A percentile compares a stretch with the other conserved stretches of the same genome.
Conservation (phyloP, 1,140 invertebrate genomes). For the Nylanderia fulva region DNA sequence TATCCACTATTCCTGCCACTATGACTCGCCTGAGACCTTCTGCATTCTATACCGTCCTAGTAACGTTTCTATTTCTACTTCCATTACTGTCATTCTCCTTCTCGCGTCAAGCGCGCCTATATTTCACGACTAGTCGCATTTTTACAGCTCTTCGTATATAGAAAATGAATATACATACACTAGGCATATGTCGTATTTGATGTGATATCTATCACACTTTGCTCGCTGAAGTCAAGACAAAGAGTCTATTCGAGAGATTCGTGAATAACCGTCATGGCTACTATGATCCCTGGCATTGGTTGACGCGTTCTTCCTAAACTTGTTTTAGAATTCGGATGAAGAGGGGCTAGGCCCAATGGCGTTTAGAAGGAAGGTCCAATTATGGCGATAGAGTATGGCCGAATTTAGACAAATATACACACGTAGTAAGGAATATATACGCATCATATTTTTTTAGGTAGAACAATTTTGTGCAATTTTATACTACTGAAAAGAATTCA, state of each 20-base stretch:
- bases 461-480: too few species aligned
- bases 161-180: neutral
- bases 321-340: slow-evolving; percentile 25
- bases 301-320: slow-evolving; percentile 8
- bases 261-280: neutral
- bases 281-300: slow-evolving; percentile 20
- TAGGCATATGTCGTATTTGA: neutral
- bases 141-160: slow-evolving; percentile 8
- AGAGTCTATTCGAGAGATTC: neutral
- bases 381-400: slow-evolving; percentile 2
- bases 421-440: neutral
- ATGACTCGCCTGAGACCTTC: slow-evolving; percentile 39
- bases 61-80: slow-evolving; percentile 73
- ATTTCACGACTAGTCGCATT: slow-evolving; percentile 59
- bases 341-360: slow-evolving; percentile 26
- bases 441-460: too few species aligned
- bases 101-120: slow-evolving; percentile 65
- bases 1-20: slow-evolving; percentile 34
- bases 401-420: slow-evolving; percentile 1
- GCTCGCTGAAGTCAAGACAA: neutral
- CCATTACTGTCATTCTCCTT: slow-evolving; percentile 74
- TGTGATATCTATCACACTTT: neutral
- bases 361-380: slow-evolving; percentile 28
- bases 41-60: slow-evolving; percentile 41
- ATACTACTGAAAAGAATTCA: neutral